These are phyloP conservation scores for Agriopis marginaria DNA, from an alignment of 2,888 invertebrate species.

Conservation along the genomic window DNA sequence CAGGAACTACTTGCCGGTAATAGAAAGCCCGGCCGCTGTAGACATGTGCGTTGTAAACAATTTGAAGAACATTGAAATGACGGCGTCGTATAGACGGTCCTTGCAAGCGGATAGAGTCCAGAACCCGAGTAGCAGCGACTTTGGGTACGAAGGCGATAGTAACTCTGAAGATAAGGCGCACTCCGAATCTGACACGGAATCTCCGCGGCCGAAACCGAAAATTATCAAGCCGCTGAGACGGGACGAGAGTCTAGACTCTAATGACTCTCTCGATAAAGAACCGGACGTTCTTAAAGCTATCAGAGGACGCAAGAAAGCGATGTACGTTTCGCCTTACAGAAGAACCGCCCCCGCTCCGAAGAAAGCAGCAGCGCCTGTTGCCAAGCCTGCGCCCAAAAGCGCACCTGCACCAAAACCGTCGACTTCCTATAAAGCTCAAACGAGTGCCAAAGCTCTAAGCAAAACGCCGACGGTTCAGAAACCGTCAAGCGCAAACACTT, in stretches of 20 bases:
- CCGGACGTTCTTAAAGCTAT: constrained; percentile 84
- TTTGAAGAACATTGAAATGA: constrained; percentile 80
- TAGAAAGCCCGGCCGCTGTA: constrained; percentile 77
- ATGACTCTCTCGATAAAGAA: constrained; percentile 78
- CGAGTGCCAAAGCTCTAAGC: constrained; percentile 68
- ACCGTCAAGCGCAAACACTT: constrained; percentile 64
- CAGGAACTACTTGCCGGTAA: constrained; percentile 79
- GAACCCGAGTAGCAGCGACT: constrained; percentile 73
- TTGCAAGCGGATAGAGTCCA: constrained; percentile 57
- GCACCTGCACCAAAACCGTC: constrained; percentile 51
- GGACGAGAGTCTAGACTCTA: constrained; percentile 78
- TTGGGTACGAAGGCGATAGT: constrained; percentile 86
- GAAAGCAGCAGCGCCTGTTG: constrained; percentile 60
- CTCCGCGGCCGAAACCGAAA: constrained; percentile 83
- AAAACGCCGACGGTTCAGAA: constrained; percentile 61
- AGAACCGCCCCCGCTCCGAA: constrained; percentile 67
- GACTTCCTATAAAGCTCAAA: constrained; percentile 61
- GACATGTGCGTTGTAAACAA: constrained; percentile 81
- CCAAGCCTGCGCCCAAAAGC: constrained; percentile 57
- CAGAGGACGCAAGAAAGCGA: constrained; percentile 89
- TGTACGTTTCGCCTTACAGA: constrained; percentile 88
- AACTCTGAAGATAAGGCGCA: constrained; percentile 85
- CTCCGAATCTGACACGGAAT: constrained; percentile 78
- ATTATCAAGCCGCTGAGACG: constrained; percentile 85
- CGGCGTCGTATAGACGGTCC: constrained; percentile 67